These are phyloP conservation scores for Drosophila setifemur DNA, from an alignment of 1,140 invertebrate species.

Conservation along the genomic window DNA sequence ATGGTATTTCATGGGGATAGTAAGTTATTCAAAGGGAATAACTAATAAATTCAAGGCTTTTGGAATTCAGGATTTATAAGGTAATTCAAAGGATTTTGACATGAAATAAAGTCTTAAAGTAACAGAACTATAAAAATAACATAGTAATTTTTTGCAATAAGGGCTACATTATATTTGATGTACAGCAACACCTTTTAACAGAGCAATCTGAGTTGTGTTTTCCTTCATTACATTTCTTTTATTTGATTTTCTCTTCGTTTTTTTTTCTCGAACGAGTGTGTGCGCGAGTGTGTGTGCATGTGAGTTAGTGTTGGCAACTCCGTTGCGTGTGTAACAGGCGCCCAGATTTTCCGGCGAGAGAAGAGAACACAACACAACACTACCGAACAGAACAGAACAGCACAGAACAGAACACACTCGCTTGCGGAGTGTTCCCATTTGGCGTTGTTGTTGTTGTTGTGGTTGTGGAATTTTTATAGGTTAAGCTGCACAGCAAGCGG, in stretches of 20 bases:
- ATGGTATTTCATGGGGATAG: too few species aligned
- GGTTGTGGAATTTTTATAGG: constrained; percentile 76
- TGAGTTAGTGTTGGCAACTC: constrained; percentile 69
- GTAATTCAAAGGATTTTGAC: too few species aligned
- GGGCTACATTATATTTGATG: too few species aligned
- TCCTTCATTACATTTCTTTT: too few species aligned
- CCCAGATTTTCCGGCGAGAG: constrained; percentile 51
- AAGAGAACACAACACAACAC: too few species aligned
- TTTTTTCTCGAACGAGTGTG: not conserved
- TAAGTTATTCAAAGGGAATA: too few species aligned
- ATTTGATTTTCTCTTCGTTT: not conserved
- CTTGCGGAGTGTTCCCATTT: constrained; percentile 35
- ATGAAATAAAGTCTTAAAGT: too few species aligned
- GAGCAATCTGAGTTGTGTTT: too few species aligned
- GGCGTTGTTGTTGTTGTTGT: constrained; percentile 42
- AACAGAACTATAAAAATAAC: too few species aligned
- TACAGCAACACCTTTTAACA: constrained; percentile 28
- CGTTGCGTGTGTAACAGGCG: constrained; percentile 72
- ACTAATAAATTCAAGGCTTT: too few species aligned
- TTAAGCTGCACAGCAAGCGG: constrained; percentile 58
- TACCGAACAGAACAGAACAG: constrained; percentile 28
- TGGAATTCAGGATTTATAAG: too few species aligned
- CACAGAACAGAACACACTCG: constrained; percentile 24
- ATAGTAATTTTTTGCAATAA: too few species aligned
- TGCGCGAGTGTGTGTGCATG: constrained; percentile 15